These are phyloP conservation scores for Rugalucina vietnamica DNA, from an alignment of 2,888 invertebrate genomes.

Conservation along the genomic window DNA sequence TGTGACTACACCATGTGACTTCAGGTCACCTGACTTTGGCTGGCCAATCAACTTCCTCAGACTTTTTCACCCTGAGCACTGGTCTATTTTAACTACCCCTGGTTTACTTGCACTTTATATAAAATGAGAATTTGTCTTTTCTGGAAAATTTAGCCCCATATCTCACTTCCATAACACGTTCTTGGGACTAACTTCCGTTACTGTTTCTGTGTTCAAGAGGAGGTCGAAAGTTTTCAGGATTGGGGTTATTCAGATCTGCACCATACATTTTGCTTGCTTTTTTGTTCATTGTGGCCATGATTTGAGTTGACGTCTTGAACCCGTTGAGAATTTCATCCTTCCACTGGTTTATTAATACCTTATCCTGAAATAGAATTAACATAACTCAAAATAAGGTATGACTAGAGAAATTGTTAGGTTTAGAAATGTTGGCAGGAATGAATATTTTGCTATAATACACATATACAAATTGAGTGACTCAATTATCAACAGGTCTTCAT, in stretches of 20 bases:
- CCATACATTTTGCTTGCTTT: conserved; percentile 99
- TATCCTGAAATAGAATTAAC: conserved; percentile 87
- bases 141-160: background rate
- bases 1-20: background rate
- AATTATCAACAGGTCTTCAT: too few species aligned
- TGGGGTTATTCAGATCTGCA: conserved; percentile 85
- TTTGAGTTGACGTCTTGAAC: conserved; percentile 97
- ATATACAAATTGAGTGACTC: too few species aligned
- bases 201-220: conserved; percentile 82
- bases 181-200: conserved; percentile 73
- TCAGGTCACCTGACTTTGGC: background rate
- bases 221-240: conserved; percentile 74
- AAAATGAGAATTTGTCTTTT: background rate
- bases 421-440: too few species aligned
- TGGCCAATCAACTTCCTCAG: background rate
- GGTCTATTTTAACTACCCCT: background rate
- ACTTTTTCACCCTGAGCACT: conserved; percentile 4
- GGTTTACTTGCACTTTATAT: background rate
- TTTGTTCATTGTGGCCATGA: conserved; percentile 98
- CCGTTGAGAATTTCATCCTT: conserved; percentile 96
- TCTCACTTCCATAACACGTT: background rate
- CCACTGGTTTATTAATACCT: conserved; percentile 99
- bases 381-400: too few species aligned
- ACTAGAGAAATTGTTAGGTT: too few species aligned
- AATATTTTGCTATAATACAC: too few species aligned